A percentile compares a stretch with the other conserved stretches of the same genome.
These are phyloP conservation scores for Serripes groenlandicus DNA, from an alignment of 2,888 invertebrate genomes.

Conservation along the genomic window DNA sequence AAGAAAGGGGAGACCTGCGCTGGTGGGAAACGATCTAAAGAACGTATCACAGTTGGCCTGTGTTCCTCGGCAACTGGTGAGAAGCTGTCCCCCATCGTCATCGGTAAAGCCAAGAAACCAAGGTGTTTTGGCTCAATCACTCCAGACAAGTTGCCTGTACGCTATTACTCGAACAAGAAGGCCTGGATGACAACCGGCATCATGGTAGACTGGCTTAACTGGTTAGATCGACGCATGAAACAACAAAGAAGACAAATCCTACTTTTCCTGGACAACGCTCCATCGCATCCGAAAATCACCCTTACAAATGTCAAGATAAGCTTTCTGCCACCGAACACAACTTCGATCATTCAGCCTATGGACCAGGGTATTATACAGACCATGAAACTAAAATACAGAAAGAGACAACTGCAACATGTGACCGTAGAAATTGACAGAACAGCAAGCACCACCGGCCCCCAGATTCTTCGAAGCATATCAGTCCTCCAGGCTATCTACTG, in stretches of 20 bases:
- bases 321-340: conserved; percentile 33
- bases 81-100: conserved; percentile 47
- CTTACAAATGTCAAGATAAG: conserved; percentile 21
- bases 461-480: no score
- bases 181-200: conserved; percentile 49
- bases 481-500: no score
- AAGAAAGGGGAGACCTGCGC: conserved; percentile 51
- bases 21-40: conserved; percentile 63
- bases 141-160: conserved; percentile 22
- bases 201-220: conserved; percentile 31
- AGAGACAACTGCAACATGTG: no score
- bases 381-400: conserved; percentile 16
- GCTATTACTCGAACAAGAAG: conserved; percentile 42
- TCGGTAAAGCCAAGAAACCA: conserved; percentile 54
- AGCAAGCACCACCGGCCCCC: no score
- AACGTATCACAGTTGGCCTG: conserved; percentile 45
- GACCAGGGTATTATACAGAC: conserved; percentile 41
- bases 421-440: no score
- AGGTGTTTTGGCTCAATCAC: conserved; percentile 43
- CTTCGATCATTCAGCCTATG: conserved; percentile 27
- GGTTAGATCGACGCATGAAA: conserved; percentile 28
- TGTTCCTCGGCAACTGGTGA: conserved; percentile 58
- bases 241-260: conserved; percentile 25
- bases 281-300: conserved; percentile 13
- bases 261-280: conserved; percentile 34